A percentile compares a stretch with the other conserved stretches of the same genome.
Evolutionary conservation across 2,888 invertebrate genomes (phyloP).

Genomic region (Conomelus anceps): DNA sequence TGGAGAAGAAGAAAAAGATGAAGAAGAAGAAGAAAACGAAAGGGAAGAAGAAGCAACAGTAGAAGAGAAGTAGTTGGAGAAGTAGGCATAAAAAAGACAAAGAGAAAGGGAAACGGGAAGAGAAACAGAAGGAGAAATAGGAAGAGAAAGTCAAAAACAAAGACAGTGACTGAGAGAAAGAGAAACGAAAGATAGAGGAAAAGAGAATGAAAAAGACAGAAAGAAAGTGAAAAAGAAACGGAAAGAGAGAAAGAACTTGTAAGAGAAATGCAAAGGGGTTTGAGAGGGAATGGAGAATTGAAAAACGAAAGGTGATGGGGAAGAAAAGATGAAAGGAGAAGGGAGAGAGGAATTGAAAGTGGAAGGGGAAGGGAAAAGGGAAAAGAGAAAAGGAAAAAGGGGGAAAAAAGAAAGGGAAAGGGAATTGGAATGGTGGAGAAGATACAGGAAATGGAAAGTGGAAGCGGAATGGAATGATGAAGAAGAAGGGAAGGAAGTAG

Average conservation of each 20-base stretch:
- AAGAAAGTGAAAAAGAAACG: neutral
- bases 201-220: too few relatives aligned
- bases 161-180: neutral
- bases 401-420: neutral
- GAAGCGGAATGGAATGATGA: neutral
- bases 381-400: neutral
- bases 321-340: neutral
- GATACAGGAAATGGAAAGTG: neutral
- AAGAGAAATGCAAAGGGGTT: too few relatives aligned
- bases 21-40: neutral
- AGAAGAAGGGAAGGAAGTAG: constrained; percentile 3
- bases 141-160: neutral
- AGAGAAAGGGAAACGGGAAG: neutral
- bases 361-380: neutral
- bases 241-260: neutral
- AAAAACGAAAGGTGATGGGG: neutral
- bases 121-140: too few relatives aligned
- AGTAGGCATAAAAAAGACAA: too few relatives aligned
- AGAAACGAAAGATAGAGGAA: too few relatives aligned
- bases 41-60: neutral
- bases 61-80: neutral
- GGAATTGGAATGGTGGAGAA: neutral
- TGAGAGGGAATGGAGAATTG: too few relatives aligned
- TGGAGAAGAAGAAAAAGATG: neutral
- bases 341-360: neutral